These are phyloP conservation scores for Sinocyclocheilus maitianheensis DNA, from an alignment of 2,113 vertebrate species.

Conservation along the genomic window DNA sequence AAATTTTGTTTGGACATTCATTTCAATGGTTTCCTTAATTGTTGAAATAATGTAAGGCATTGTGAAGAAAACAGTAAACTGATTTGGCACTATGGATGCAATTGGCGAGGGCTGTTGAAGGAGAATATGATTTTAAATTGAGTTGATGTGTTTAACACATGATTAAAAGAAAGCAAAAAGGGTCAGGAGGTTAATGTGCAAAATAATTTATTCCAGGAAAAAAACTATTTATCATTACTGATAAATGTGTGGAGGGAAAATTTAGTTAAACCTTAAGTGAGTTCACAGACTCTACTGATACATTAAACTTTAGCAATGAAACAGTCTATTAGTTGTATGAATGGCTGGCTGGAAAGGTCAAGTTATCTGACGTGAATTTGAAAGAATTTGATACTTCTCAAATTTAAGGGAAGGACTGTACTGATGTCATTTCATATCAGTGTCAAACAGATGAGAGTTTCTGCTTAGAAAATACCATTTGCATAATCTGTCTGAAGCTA, in stretches of 20 bases:
- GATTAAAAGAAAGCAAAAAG: not conserved
- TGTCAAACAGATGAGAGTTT: not conserved
- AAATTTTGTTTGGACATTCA: not conserved
- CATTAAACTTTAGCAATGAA: not conserved
- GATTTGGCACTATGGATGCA: not conserved
- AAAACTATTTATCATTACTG: not conserved
- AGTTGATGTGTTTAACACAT: not conserved
- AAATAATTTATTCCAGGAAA: constrained; percentile 11
- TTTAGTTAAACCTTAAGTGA: not conserved
- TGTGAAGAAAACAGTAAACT: not conserved
- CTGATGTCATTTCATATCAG: not conserved
- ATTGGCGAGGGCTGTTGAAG: not conserved
- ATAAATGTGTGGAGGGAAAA: not conserved
- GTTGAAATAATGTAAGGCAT: not conserved
- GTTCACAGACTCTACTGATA: not conserved
- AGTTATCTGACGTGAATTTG: not conserved
- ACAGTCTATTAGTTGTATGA: not conserved
- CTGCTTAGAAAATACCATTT: not conserved
- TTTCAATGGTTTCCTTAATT: not conserved
- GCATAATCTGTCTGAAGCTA: not conserved
- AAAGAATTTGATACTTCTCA: not conserved
- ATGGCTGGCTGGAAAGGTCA: not conserved
- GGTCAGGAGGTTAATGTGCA: not conserved
- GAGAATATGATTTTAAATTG: not conserved
- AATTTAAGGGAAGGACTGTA: not conserved